Evolutionary conservation across 2,113 vertebrate species (phyloP), one percentile per base, ranked within the genome.

Genomic region (Nerophis lumbriciformis): DNA sequence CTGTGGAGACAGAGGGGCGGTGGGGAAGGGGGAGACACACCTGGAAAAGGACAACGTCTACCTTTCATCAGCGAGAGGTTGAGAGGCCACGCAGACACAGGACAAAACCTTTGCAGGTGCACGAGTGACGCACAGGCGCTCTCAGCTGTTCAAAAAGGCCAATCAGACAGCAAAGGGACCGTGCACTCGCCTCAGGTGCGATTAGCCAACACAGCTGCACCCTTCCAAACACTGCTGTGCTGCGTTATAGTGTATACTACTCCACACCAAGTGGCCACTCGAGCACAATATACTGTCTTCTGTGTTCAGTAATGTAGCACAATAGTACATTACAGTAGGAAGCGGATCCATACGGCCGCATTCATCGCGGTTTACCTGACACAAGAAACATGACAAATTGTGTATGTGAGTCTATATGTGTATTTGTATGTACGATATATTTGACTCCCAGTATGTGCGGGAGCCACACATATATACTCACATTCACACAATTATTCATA

Each of bases 1-100:
- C 53, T 28, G 14, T 44, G 47, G 42, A 11, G 10, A 45, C 42
- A 9, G 39, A 11, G 42, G 12, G 42, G 42, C 3, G 4, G 11
- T 12, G 42, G 42, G 42, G 28, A 4, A 28, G 28, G 28, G 1
- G 28, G 28, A 4, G 28, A 28, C 28, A 68, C 85, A 86, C 78
- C 78, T 87, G 82, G 73, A 73, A 39, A 28, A 65, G 61, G 53
- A 67, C 64, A 65, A 68, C 63, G 65, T 77, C 69, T 60, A 53
- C 48, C 79, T 86, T 88, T 88, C 84, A 87, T 87, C 87, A 86
- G 44, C 19, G 21, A 69, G 53, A 56, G 68, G 53, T 62, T 58
- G 72, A 79, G 70, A 65, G 74, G 67, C 67, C 69, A 75, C 48
- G 6, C 63, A 69, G 68, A 73, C 70, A 60, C 36, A 4, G 73